Percentiles rank a stretch among this genome's conserved stretches.
phyloP scores from a whole-genome alignment of 1,140 invertebrate species.

The Dinoponera quadriceps region DNA sequence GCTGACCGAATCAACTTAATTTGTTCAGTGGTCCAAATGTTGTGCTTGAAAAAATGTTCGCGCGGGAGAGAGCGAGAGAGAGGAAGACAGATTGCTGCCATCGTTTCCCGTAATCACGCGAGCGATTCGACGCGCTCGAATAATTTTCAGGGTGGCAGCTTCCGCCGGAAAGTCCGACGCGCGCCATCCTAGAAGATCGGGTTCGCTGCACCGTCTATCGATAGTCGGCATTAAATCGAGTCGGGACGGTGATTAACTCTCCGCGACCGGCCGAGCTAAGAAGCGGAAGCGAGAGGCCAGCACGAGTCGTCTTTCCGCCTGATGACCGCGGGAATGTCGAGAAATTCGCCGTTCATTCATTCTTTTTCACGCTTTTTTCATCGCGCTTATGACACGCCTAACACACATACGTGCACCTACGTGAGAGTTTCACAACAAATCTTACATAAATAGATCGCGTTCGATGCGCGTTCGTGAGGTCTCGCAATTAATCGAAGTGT shows the following conservation, averaged over 20 bases:
- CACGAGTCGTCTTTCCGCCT: slow-evolving; percentile 24
- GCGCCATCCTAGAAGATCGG: slow-evolving; percentile 61
- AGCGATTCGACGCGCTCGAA: slow-evolving; percentile 74
- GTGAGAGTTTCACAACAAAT: slow-evolving; percentile 47
- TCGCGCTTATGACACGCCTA: slow-evolving; percentile 47
- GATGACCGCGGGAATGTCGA: slow-evolving; percentile 47
- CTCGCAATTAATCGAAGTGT: background rate
- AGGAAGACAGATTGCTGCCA: background rate
- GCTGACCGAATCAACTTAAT: no score
- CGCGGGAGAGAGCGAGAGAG: background rate
- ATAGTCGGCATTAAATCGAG: slow-evolving; percentile 60
- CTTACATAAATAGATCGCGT: slow-evolving; percentile 44
- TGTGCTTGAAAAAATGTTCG: no score
- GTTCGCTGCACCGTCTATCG: slow-evolving; percentile 66
- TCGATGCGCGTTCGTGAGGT: background rate
- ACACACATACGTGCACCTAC: slow-evolving; percentile 26
- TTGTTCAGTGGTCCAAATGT: no score
- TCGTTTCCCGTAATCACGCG: slow-evolving; percentile 60
- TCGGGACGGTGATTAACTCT: slow-evolving; percentile 66
- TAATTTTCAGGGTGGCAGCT: slow-evolving; percentile 79
- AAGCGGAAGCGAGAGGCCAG: slow-evolving; percentile 41
- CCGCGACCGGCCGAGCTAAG: background rate
- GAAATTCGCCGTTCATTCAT: slow-evolving; percentile 54
- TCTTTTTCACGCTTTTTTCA: slow-evolving; percentile 44
- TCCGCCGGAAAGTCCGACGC: slow-evolving; percentile 72